These are phyloP conservation scores for Mythimna impura DNA, from an alignment of 2,888 invertebrate species.

Conservation along the genomic window DNA sequence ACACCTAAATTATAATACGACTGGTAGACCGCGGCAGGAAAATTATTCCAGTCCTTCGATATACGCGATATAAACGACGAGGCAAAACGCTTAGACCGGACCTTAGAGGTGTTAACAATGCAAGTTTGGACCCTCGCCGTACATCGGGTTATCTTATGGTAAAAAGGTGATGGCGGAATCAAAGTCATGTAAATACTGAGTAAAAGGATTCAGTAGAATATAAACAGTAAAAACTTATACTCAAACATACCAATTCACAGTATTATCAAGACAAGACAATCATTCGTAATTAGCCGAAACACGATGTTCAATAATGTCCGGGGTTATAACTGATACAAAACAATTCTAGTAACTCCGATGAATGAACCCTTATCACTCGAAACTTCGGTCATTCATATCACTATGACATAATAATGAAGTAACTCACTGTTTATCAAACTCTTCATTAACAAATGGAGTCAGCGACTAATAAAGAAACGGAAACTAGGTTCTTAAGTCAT, in stretches of 20 bases:
- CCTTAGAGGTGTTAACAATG: too few species aligned
- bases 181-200: too few species aligned
- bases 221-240: too few species aligned
- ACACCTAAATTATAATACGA: too few species aligned
- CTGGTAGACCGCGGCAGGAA: too few species aligned
- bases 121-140: too few species aligned
- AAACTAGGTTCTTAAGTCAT: conserved; percentile 49
- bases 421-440: conserved; percentile 29
- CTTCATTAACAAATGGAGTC: neutral
- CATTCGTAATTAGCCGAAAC: neutral
- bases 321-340: conserved; percentile 4
- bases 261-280: neutral
- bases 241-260: neutral
- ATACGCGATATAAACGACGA: too few species aligned
- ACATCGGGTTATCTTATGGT: too few species aligned
- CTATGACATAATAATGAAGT: conserved; percentile 20
- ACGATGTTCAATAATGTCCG: neutral
- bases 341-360: conserved; percentile 25
- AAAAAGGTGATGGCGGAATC: too few species aligned
- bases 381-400: conserved; percentile 43
- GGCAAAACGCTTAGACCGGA: too few species aligned
- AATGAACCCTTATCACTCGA: conserved; percentile 40
- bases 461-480: conserved; percentile 40
- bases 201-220: too few species aligned
- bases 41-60: too few species aligned